Evolutionary conservation across 2,113 vertebrate genomes (phyloP).

Genomic region (Turnix velox): DNA sequence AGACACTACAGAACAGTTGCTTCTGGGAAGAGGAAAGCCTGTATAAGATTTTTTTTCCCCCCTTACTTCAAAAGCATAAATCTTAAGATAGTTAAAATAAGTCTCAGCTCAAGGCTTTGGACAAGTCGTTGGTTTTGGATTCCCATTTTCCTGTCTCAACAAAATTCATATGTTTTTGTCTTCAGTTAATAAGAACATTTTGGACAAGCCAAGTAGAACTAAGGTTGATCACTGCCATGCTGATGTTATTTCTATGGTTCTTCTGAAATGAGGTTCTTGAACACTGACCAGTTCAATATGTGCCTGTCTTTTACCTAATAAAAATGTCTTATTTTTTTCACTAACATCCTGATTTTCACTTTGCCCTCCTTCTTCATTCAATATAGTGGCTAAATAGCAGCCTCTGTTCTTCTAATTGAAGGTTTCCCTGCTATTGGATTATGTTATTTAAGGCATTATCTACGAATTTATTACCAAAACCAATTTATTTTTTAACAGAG

Average conservation of each 20-base stretch:
- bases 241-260: background rate
- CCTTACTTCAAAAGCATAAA: background rate
- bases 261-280: background rate
- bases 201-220: background rate
- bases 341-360: background rate
- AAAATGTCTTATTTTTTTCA: background rate
- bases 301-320: background rate
- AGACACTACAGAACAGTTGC: background rate
- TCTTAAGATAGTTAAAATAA: background rate
- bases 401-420: background rate
- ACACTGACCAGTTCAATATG: background rate
- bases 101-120: background rate
- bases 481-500: background rate
- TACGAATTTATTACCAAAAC: background rate
- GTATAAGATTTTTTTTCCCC: background rate
- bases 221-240: background rate
- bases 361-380: background rate
- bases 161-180: background rate
- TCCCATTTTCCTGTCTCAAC: background rate
- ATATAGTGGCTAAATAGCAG: background rate
- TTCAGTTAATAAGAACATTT: background rate
- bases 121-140: background rate
- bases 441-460: background rate
- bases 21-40: background rate
- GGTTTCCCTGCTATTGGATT: background rate